phyloP scores from a whole-genome alignment of 2,888 invertebrate genomes.

The Apotomis capreana region DNA sequence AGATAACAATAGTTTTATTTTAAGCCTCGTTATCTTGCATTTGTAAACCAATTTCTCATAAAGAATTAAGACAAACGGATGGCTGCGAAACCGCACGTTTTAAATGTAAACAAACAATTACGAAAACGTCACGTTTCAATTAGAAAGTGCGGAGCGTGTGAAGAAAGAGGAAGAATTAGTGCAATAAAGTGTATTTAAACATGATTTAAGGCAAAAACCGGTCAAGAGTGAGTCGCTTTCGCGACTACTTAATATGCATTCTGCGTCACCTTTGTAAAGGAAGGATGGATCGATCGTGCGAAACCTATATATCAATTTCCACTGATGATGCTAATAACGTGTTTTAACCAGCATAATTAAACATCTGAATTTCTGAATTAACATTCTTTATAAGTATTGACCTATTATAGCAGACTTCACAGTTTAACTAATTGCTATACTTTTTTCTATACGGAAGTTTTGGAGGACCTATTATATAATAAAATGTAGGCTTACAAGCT shows the following conservation, averaged over 20 bases:
- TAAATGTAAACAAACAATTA: constrained; percentile 35
- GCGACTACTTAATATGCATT: neutral
- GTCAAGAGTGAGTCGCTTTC: neutral
- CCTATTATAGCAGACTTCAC: too few species aligned
- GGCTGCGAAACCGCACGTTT: constrained; percentile 18
- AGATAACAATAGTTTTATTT: constrained; percentile 7
- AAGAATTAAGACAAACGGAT: constrained; percentile 14
- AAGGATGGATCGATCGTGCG: too few species aligned
- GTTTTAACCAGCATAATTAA: too few species aligned
- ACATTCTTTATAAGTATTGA: too few species aligned
- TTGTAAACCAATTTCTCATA: constrained; percentile 1
- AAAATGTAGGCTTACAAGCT: too few species aligned
- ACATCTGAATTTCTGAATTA: too few species aligned
- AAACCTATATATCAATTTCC: too few species aligned
- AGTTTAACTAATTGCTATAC: too few species aligned
- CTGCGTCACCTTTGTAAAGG: too few species aligned
- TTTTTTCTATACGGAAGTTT: neutral
- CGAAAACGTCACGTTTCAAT: constrained; percentile 31
- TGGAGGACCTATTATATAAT: neutral
- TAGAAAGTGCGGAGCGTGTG: constrained; percentile 38
- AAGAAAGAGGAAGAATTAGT: constrained; percentile 23
- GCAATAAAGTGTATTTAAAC: constrained; percentile 18
- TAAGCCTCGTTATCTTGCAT: neutral
- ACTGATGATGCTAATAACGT: too few species aligned
- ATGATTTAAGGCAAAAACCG: neutral